Conservation (phyloP, 2,888 invertebrate species). For the Diarsia dahlii region DNA sequence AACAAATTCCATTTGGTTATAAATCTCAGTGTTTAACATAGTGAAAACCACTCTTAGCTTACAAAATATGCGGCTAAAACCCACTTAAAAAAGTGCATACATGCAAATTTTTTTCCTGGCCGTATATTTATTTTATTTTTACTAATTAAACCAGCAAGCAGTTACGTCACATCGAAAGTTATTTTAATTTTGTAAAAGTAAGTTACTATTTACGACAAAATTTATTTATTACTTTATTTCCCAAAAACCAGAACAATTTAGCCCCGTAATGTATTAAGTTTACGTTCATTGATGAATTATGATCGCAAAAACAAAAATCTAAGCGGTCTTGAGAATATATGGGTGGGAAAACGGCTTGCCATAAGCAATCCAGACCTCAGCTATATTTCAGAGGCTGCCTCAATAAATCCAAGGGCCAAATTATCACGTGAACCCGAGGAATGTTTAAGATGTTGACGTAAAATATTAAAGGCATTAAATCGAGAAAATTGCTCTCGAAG, state of each 20-base stretch:
- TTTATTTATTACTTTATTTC: constrained; percentile 19
- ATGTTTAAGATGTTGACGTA: constrained; percentile 63
- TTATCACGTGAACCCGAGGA: constrained; percentile 56
- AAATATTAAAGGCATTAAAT: constrained; percentile 65
- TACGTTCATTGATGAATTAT: constrained; percentile 51
- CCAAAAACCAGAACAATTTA: constrained; percentile 27
- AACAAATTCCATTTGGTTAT: not conserved
- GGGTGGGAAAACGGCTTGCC: constrained; percentile 41
- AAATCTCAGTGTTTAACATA: not conserved
- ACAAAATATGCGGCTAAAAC: constrained; percentile 7
- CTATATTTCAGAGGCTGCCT: constrained; percentile 61
- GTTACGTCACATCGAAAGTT: constrained; percentile 2
- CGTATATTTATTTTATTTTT: not conserved
- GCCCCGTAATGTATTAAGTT: constrained; percentile 44
- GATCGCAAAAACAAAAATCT: constrained; percentile 52
- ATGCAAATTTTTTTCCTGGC: not conserved
- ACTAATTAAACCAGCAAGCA: not conserved
- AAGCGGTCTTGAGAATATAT: constrained; percentile 51
- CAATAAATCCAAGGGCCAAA: constrained; percentile 68
- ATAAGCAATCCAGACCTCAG: constrained; percentile 42
- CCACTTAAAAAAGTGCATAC: too few relatives aligned
- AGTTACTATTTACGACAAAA: not conserved
- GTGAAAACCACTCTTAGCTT: not conserved
- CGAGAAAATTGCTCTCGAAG: constrained; percentile 40
- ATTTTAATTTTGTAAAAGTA: constrained; percentile 23